Evolutionary conservation across 2,888 invertebrate species (phyloP), one percentile per base, ranked within the genome.

Genomic region (Limnephilus rhombicus): DNA sequence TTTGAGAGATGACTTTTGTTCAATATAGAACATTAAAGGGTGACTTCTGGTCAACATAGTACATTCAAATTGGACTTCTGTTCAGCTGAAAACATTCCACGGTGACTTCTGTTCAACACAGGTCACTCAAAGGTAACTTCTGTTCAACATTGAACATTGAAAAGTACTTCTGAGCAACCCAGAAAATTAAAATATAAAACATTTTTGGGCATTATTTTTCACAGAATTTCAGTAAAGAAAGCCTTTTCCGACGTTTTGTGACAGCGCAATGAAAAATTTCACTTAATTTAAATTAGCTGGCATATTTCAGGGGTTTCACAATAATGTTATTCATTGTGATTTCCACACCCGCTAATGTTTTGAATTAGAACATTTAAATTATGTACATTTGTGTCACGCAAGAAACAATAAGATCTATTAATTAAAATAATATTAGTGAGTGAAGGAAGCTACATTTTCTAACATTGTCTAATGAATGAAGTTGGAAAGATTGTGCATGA

Each of bases 401-500:
- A n/a, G 24, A n/a, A 68, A 68, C 24, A 68, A 68, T 68, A 68
- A 68, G n/a, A 68, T 4, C 68, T 68, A 68, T 68, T 68, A 7
- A 68, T 68, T 68, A 7, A 68, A 68, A 68, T 24, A 68, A 68
- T 68, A 68, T 68, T 68, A n/a, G 68, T 68, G 68, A 68, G 68
- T 68, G n/a, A 68, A 68, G 24, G 68, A 68, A 68, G 68, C 68
- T 68, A 68, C 68, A 24, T 49, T 86, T 86, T 41, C 86, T 86
- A 86, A 86, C 53, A 53, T 86, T 86, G 45, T 45, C 86, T 86
- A 45, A 45, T 45, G 45, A 86, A 53, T 86, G n/a, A 86, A 29
- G 37, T n/a, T n/a, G 45, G 49, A 86, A 86, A 86, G 86, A 49
- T 41, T 86, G 45, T 86, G 85, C 85, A 41, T 34, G 7, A 85